Conservation (phyloP, 1,140 invertebrate species). For the Drosophila malerkotliana region DNA sequence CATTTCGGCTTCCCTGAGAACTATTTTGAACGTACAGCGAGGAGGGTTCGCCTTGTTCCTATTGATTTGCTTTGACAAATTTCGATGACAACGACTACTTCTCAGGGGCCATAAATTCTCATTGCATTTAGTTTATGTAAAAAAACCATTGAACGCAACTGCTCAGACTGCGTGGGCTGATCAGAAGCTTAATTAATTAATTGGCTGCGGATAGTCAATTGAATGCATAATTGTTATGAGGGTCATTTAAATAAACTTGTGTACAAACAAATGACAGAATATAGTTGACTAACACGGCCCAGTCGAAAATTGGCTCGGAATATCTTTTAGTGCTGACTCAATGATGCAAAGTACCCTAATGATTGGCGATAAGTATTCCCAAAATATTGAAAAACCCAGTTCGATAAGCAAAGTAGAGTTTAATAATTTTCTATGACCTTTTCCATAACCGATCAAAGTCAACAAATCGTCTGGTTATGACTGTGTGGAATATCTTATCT, state of each 20-base stretch:
- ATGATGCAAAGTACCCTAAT: neutral
- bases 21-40: slow-evolving; percentile 4
- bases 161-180: slow-evolving; percentile 41
- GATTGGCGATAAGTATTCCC: slow-evolving; percentile 5
- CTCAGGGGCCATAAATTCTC: slow-evolving; percentile 70
- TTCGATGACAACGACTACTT: slow-evolving; percentile 26
- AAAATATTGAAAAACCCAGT: neutral
- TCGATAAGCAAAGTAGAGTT: slow-evolving; percentile 32
- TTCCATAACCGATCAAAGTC: slow-evolving; percentile 10
- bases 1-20: slow-evolving; percentile 59
- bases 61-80: slow-evolving; percentile 78
- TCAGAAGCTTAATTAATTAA: slow-evolving; percentile 74
- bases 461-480: slow-evolving; percentile 6
- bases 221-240: slow-evolving; percentile 75
- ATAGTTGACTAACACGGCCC: no score
- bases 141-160: slow-evolving; percentile 28
- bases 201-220: slow-evolving; percentile 68
- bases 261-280: neutral
- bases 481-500: slow-evolving; percentile 26
- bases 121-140: slow-evolving; percentile 76
- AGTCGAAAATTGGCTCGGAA: no score
- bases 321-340: no score
- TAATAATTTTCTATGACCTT: neutral
- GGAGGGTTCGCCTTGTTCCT: slow-evolving; percentile 21
- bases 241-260: slow-evolving; percentile 73